These are phyloP conservation scores for Dusona sp. DNA, from an alignment of 2,888 invertebrate genomes.

Conservation along the genomic window DNA sequence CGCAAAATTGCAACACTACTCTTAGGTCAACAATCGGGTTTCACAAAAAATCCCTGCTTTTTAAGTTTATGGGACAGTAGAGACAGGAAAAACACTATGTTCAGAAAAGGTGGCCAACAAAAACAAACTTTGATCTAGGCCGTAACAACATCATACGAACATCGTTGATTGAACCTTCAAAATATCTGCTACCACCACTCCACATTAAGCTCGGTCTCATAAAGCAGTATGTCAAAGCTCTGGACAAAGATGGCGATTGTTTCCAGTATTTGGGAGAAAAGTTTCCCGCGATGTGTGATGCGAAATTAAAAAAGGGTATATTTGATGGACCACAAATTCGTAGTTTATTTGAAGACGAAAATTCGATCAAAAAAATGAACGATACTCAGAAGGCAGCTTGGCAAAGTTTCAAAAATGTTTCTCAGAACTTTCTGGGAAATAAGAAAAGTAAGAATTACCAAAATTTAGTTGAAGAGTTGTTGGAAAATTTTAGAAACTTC, in stretches of 20 bases:
- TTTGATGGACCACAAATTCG: too few species aligned
- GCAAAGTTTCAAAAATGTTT: too few species aligned
- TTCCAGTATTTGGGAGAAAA: too few species aligned
- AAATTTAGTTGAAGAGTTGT: too few species aligned
- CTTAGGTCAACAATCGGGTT: too few species aligned
- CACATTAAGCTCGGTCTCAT: conserved; percentile 51
- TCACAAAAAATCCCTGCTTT: too few species aligned
- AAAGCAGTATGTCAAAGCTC: conserved; percentile 46
- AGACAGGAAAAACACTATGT: conserved; percentile 30
- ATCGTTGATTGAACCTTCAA: conserved; percentile 11
- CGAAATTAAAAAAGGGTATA: too few species aligned
- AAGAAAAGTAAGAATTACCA: too few species aligned
- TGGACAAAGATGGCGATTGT: conserved; percentile 27
- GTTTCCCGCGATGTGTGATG: too few species aligned
- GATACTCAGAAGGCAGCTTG: conserved; percentile 35
- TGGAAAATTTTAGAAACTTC: too few species aligned
- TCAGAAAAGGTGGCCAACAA: conserved; percentile 14
- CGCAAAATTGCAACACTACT: conserved; percentile 14
- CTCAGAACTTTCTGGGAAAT: too few species aligned
- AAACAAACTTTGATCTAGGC: neutral
- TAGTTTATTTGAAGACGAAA: conserved; percentile 23
- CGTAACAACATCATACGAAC: conserved; percentile 7
- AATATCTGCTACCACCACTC: conserved; percentile 20
- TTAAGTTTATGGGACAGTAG: conserved; percentile 43
- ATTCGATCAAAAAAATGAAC: conserved; percentile 30